phyloP scores from a whole-genome alignment of 2,113 vertebrate genomes.

The Chaetops frenatus region DNA sequence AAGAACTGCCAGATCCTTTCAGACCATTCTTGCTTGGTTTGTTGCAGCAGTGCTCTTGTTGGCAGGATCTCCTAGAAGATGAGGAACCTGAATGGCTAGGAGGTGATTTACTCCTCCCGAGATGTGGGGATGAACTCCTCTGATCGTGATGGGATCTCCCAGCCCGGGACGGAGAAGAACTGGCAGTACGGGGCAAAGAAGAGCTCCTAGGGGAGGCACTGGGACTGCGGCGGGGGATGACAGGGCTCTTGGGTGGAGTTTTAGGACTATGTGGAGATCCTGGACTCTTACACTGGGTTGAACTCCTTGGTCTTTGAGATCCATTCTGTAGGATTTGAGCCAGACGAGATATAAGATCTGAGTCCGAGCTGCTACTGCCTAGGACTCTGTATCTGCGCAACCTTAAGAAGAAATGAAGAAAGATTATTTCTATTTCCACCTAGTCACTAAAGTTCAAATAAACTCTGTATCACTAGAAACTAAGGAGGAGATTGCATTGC shows the following conservation, averaged over 20 bases:
- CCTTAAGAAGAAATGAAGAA: constrained; percentile 68
- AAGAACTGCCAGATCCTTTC: constrained; percentile 73
- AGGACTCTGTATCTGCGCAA: constrained; percentile 89
- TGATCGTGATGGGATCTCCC: constrained; percentile 83
- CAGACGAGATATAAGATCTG: constrained; percentile 91
- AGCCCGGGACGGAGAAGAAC: constrained; percentile 90
- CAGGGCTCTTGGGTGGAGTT: constrained; percentile 85
- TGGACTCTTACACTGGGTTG: constrained; percentile 79
- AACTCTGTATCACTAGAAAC: neutral
- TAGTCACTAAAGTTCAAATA: neutral
- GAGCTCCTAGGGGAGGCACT: constrained; percentile 92
- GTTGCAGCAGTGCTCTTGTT: constrained; percentile 85
- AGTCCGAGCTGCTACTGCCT: constrained; percentile 89
- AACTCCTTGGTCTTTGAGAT: constrained; percentile 77
- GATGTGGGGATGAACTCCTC: constrained; percentile 79
- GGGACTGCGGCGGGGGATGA: constrained; percentile 86
- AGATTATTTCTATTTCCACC: constrained; percentile 40
- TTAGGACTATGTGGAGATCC: constrained; percentile 81
- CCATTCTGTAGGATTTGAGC: constrained; percentile 94
- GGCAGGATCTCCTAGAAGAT: constrained; percentile 86
- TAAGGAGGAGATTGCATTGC: neutral
- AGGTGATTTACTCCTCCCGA: constrained; percentile 91
- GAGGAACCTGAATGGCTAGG: constrained; percentile 95
- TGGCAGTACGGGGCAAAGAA: constrained; percentile 91
- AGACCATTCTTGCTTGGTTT: constrained; percentile 79